Percentiles rank a stretch among this genome's conserved stretches.
phyloP scores from a whole-genome alignment of 2,797 vertebrate species.

The Todus mexicanus region DNA sequence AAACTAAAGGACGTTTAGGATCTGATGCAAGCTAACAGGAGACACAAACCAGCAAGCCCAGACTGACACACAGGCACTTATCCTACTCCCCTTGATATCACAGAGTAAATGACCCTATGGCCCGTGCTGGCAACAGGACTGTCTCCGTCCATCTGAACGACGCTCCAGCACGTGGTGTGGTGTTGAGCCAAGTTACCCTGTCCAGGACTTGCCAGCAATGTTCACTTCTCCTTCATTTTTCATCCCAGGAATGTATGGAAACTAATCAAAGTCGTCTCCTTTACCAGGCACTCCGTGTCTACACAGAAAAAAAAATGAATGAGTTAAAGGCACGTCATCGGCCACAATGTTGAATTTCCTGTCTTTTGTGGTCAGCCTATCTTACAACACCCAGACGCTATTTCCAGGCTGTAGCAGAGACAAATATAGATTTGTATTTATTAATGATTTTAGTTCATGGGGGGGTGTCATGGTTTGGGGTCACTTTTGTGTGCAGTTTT shows the following conservation, averaged over 20 bases:
- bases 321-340: slow-evolving; percentile 10
- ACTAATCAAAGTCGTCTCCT: background rate
- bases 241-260: background rate
- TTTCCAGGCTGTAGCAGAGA: background rate
- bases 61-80: rapidly evolving
- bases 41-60: background rate
- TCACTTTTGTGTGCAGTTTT: background rate
- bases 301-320: background rate
- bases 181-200: background rate
- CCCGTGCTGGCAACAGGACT: background rate
- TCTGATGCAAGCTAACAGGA: background rate
- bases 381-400: background rate
- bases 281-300: background rate
- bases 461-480: no score
- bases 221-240: background rate
- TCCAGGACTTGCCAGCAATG: background rate
- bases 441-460: background rate
- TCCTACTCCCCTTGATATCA: background rate
- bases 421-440: background rate
- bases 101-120: background rate
- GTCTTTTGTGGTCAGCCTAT: slow-evolving; percentile 34
- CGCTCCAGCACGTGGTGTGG: background rate
- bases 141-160: background rate
- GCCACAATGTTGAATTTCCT: slow-evolving; percentile 32
- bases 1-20: background rate